These are phyloP conservation scores for Rhodeus uyekii DNA, from an alignment of 2,797 vertebrate genomes.

Conservation along the genomic window DNA sequence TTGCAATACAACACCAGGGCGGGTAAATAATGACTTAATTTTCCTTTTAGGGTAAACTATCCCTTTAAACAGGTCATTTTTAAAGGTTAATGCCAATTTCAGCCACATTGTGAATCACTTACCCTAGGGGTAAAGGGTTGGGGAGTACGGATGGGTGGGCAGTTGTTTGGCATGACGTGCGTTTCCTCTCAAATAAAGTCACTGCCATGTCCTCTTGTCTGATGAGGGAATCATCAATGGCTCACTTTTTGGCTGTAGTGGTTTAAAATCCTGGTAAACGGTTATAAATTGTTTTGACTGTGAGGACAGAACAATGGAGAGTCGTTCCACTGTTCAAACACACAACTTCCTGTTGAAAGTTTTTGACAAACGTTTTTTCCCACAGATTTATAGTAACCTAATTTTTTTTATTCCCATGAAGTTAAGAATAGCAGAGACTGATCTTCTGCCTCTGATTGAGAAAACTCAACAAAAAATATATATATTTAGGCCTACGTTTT, in stretches of 20 bases:
- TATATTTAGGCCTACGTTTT: neutral
- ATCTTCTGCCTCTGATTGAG: neutral
- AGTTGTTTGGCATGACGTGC: neutral
- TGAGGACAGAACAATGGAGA: conserved; percentile 17
- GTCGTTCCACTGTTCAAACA: neutral
- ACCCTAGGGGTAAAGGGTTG: neutral
- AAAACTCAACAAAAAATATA: too few species aligned
- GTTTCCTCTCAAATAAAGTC: neutral
- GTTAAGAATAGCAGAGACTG: conserved; percentile 4
- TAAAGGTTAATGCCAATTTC: neutral
- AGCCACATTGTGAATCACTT: neutral
- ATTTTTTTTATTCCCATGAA: conserved; percentile 20
- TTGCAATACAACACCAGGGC: neutral
- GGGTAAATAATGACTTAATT: too few species aligned
- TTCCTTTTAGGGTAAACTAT: neutral
- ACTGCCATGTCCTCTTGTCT: neutral
- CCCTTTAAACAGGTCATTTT: too few species aligned
- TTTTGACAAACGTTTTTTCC: conserved; percentile 2
- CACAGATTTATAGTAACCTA: neutral
- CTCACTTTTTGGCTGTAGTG: neutral
- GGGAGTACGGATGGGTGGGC: neutral
- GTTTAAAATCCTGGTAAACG: conserved; percentile 3
- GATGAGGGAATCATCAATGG: neutral
- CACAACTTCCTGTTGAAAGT: conserved; percentile 22
- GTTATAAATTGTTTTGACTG: conserved; percentile 19